Conservation (phyloP, 1,140 invertebrate species). For the Stegodyphus dumicola region DNA sequence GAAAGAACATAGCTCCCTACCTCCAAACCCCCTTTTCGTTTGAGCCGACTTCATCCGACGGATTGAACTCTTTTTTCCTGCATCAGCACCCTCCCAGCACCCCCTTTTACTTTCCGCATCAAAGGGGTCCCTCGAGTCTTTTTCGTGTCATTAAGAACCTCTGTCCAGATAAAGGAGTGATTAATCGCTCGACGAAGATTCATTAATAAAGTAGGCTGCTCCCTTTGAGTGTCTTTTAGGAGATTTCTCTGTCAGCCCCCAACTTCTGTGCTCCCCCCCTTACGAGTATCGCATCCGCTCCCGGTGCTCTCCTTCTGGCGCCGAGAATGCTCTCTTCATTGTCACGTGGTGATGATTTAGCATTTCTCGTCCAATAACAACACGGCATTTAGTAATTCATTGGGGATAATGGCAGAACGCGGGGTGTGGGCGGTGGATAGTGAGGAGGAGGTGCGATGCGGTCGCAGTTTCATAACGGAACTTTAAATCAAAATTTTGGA, state of each 20-base stretch:
- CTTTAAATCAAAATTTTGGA: slow-evolving; percentile 57
- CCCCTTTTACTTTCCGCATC: slow-evolving; percentile 39
- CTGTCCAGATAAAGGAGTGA: slow-evolving; percentile 59
- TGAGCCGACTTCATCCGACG: slow-evolving; percentile 15
- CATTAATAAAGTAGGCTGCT: slow-evolving; percentile 56
- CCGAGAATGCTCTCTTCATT: slow-evolving; percentile 31
- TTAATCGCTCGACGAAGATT: slow-evolving; percentile 58
- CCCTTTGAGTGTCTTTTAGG: slow-evolving; percentile 44
- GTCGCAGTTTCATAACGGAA: slow-evolving; percentile 49
- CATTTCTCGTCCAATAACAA: slow-evolving; percentile 60
- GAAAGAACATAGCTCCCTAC: slow-evolving; percentile 53
- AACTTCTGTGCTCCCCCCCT: too few relatives aligned
- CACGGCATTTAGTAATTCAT: slow-evolving; percentile 59
- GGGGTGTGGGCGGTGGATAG: too few relatives aligned
- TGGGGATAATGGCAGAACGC: not conserved
- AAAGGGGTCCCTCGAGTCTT: slow-evolving; percentile 59
- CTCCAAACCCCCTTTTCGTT: slow-evolving; percentile 4
- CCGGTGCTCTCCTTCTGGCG: slow-evolving; percentile 16
- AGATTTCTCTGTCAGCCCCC: not conserved
- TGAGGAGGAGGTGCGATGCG: slow-evolving; percentile 25
- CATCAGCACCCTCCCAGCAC: not conserved
- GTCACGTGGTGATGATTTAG: slow-evolving; percentile 61
- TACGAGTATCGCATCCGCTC: slow-evolving; percentile 1
- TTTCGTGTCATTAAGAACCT: slow-evolving; percentile 59
- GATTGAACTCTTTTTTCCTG: slow-evolving; percentile 20